Base-by-base conservation (phyloP, 92 coral and sea anemone species). In the Bergia puertoricense region DNA sequence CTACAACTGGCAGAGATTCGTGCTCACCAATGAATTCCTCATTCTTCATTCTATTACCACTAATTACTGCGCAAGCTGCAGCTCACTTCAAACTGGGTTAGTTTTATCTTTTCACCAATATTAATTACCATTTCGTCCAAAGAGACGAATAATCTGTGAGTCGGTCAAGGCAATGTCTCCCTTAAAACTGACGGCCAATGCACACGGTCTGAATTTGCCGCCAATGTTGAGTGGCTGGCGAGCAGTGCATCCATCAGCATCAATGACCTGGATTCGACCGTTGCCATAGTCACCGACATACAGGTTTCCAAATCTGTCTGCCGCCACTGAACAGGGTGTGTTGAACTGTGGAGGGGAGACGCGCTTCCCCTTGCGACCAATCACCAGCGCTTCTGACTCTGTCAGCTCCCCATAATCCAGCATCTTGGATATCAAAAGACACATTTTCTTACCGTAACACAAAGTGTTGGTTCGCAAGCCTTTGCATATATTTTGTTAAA, bases 241-340 rank as follows among this genome's bases (percentile, higher is more conserved):
- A 54, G 74, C 65, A 36, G 90, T 79, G 51, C 89, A 89, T 44
- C 99, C 98, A 36, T 88, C 89, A 66, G 82, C 81, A 48, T 88
- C 93, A 80, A 96, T 76, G 82, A 96, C 89, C 57, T 95, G 99
- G 75, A 95, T 88, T 71, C 99, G 96, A 30, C 89, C 91, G 83
- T 96, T 96, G 1, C 94, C 96, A 85, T 94, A 94, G 89, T 96
- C 99, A 59, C 96, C 96, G 38, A 96, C 96, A 77, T 95, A 92
- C 67, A 96, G 48, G 45, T 91, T 81, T 22, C 95, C 88, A 85
- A 89, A 44, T 76, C 88, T 56, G 85, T 95, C 94, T 45, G 90
- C 85, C 5, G 97, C 95, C 56, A 96, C 91, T 38, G 96, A 89
- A 89, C 92, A 90, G 39, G 99, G 99, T 8, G 77, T 76, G 80